phyloP scores from a whole-genome alignment of 2,113 vertebrate species.

The Leiothrix lutea region DNA sequence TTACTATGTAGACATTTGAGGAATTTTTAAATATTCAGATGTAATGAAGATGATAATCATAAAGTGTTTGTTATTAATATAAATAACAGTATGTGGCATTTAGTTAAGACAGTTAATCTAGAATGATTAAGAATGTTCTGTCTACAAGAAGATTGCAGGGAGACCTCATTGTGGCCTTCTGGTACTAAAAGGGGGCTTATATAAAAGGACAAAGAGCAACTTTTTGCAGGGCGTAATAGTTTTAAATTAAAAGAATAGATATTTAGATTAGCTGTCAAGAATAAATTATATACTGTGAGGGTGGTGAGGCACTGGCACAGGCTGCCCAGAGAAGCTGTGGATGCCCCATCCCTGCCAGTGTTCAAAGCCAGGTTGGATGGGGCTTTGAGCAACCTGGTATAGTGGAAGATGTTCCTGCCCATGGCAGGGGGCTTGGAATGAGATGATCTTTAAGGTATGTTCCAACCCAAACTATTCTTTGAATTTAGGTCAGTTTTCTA shows the following conservation, averaged over 20 bases:
- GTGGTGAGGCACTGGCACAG: neutral
- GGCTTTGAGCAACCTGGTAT: neutral
- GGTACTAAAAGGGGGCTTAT: neutral
- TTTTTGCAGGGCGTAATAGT: neutral
- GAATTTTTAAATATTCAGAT: neutral
- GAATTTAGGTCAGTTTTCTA: neutral
- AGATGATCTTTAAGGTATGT: rapidly evolving
- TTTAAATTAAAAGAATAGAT: neutral
- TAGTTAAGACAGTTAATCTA: neutral
- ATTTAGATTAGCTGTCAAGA: neutral
- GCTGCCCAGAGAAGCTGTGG: neutral
- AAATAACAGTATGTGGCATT: neutral
- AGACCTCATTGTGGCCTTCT: neutral
- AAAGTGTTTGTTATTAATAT: neutral
- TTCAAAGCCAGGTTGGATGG: neutral
- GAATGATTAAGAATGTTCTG: neutral
- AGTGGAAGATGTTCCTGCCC: neutral
- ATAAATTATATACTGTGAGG: neutral
- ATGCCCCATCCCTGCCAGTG: neutral
- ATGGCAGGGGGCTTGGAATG: neutral
- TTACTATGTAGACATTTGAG: neutral
- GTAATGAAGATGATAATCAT: neutral
- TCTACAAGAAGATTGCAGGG: neutral
- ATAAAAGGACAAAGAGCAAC: neutral
- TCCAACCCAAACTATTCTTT: neutral